These are phyloP conservation scores for Dinoponera quadriceps DNA, from an alignment of 1,140 invertebrate genomes.

Conservation along the genomic window DNA sequence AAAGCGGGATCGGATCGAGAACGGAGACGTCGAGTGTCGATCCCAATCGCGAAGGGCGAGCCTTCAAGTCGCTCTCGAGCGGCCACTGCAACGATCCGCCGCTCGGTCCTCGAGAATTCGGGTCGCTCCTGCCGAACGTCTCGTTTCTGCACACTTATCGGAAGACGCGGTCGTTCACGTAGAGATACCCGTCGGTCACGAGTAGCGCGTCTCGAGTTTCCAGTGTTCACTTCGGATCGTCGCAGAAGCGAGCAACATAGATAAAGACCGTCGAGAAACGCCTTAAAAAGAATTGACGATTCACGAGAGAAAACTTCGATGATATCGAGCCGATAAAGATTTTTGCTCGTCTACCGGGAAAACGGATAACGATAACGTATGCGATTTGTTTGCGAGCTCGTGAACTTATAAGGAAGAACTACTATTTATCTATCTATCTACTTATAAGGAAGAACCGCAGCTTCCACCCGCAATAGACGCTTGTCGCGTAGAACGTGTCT, in stretches of 20 bases:
- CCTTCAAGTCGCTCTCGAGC: slow-evolving; percentile 8
- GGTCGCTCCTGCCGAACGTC: slow-evolving; percentile 38
- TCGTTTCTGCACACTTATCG: slow-evolving; percentile 60
- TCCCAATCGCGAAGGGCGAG: not conserved
- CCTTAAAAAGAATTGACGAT: not conserved
- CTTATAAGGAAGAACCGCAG: slow-evolving; percentile 17
- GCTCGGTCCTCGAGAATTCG: not conserved
- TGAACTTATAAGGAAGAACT: slow-evolving; percentile 14
- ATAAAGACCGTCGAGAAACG: not conserved
- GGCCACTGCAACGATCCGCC: not conserved
- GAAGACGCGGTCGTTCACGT: slow-evolving; percentile 31
- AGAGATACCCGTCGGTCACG: not conserved
- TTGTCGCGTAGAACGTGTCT: slow-evolving; percentile 28
- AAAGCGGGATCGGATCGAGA: not conserved
- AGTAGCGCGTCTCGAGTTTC: not conserved
- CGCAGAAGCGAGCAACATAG: not conserved
- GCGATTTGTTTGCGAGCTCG: slow-evolving; percentile 9
- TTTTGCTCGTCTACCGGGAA: not conserved
- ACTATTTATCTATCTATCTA: not conserved
- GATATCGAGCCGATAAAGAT: slow-evolving; percentile 14
- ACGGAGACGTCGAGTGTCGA: not conserved
- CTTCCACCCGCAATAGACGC: slow-evolving; percentile 5
- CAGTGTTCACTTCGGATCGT: not conserved
- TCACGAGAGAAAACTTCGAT: not conserved
- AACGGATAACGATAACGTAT: not conserved